phyloP scores from a whole-genome alignment of 2,113 vertebrate genomes.

The Sinocyclocheilus rhinocerous region DNA sequence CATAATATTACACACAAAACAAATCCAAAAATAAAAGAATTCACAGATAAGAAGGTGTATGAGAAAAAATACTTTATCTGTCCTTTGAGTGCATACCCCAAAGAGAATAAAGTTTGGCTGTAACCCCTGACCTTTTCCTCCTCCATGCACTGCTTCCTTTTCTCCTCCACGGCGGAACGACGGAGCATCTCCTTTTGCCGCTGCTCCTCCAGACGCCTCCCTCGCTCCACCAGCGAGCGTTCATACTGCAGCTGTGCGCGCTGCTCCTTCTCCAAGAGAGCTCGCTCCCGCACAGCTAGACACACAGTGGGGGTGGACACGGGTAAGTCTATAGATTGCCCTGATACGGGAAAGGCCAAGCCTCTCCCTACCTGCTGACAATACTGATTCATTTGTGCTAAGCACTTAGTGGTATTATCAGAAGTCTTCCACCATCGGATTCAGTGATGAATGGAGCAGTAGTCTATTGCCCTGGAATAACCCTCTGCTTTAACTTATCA shows the following conservation, averaged over 20 bases:
- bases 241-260: constrained; percentile 86
- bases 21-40: not conserved
- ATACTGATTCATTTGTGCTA: constrained; percentile 13
- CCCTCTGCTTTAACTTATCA: constrained; percentile 5
- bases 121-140: constrained; percentile 85
- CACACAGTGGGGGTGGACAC: not conserved
- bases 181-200: constrained; percentile 83
- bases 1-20: not conserved
- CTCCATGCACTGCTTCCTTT: constrained; percentile 81
- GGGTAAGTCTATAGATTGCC: not conserved
- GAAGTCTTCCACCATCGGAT: not conserved
- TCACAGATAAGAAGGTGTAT: not conserved
- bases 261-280: constrained; percentile 86
- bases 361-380: constrained; percentile 26
- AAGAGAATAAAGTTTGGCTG: not conserved
- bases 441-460: constrained; percentile 8
- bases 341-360: not conserved
- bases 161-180: constrained; percentile 85
- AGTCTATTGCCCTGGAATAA: constrained; percentile 33
- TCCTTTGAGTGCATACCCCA: not conserved
- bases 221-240: constrained; percentile 84
- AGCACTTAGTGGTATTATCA: constrained; percentile 23
- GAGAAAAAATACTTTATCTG: not conserved
- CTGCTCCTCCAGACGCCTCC: constrained; percentile 87
- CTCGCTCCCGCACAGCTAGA: constrained; percentile 80